A percentile compares a stretch with the other conserved stretches of the same genome.
These are phyloP conservation scores for Napeogenes inachia DNA, from an alignment of 2,888 invertebrate species.

Conservation along the genomic window DNA sequence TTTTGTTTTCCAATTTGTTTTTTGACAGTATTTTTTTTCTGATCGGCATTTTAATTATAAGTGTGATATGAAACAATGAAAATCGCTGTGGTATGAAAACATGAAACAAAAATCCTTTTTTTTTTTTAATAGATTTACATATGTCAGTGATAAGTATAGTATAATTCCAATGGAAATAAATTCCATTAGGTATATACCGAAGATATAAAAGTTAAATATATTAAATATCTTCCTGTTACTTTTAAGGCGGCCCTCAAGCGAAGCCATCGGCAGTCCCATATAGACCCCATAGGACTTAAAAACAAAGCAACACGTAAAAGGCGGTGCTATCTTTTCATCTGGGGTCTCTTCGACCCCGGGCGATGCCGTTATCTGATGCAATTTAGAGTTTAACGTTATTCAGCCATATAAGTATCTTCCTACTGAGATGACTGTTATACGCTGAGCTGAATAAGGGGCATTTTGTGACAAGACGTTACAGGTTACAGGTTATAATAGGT, in stretches of 20 bases:
- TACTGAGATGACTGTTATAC: neutral
- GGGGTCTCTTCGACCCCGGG: slow-evolving; percentile 7
- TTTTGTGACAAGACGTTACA: too few relatives aligned
- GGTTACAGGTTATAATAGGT: too few relatives aligned
- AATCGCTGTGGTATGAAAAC: too few relatives aligned
- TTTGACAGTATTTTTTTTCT: neutral
- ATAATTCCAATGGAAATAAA: too few relatives aligned
- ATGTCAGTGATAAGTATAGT: too few relatives aligned
- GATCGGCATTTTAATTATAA: neutral
- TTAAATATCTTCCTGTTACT: neutral
- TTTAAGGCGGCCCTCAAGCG: neutral
- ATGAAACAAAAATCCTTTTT: too few relatives aligned
- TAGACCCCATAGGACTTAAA: neutral
- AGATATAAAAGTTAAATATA: neutral
- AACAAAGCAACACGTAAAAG: slow-evolving; percentile 22
- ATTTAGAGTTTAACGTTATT: slow-evolving; percentile 25
- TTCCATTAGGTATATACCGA: too few relatives aligned
- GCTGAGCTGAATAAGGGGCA: neutral
- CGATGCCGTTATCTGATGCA: slow-evolving; percentile 21
- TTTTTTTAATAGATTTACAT: too few relatives aligned
- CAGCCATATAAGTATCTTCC: slow-evolving; percentile 10
- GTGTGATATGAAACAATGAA: too few relatives aligned
- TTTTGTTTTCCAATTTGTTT: slow-evolving; percentile 11
- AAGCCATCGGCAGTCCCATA: slow-evolving; percentile 1
- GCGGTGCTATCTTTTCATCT: slow-evolving; percentile 22